phyloP scores from a whole-genome alignment of 2,888 invertebrate species.

The Lithophane leautieri region DNA sequence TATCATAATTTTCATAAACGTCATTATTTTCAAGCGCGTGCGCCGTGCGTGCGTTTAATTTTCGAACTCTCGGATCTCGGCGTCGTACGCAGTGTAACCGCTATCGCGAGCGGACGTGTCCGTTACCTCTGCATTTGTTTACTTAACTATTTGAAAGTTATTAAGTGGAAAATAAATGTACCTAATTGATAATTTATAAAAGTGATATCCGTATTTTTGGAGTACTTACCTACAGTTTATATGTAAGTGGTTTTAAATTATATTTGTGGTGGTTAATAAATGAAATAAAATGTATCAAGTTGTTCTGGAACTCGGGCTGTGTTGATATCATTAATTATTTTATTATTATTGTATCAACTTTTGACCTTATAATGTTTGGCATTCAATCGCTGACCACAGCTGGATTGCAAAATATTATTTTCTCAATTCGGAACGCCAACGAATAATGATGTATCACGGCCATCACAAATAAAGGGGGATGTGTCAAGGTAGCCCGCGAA shows the following conservation, averaged over 20 bases:
- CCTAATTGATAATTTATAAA: neutral
- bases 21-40: conserved; percentile 15
- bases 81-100: neutral
- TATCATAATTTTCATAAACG: conserved; percentile 2
- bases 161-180: neutral
- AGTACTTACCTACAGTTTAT: neutral
- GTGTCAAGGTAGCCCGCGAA: too few species aligned
- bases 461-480: too few species aligned
- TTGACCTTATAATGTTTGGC: neutral
- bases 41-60: neutral
- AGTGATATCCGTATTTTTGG: neutral
- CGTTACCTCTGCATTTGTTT: neutral
- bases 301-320: neutral
- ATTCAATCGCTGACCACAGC: neutral
- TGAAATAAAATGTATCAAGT: neutral
- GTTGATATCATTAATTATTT: conserved; percentile 19
- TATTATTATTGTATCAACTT: neutral
- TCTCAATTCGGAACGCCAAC: neutral
- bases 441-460: neutral
- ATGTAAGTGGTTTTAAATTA: conserved; percentile 16
- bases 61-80: neutral
- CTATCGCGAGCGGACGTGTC: neutral
- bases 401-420: neutral
- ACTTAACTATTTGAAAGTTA: neutral
- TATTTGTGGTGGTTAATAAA: neutral